A percentile compares a stretch with the other conserved stretches of the same genome.
Evolutionary conservation across 1,140 invertebrate species (phyloP).

Genomic region (Mercenaria mercenaria): DNA sequence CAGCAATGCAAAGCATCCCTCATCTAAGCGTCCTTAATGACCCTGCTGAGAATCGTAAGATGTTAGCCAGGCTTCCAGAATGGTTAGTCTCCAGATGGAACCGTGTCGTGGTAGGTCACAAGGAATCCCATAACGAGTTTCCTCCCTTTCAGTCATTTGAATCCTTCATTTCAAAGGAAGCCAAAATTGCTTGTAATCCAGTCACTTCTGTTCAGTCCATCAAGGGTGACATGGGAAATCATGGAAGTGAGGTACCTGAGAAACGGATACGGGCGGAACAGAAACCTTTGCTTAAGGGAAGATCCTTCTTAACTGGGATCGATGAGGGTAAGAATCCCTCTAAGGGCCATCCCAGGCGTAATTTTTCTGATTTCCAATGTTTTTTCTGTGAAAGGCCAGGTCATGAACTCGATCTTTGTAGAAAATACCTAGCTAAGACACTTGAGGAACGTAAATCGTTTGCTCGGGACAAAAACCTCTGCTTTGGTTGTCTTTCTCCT

Average conservation of each 20-base stretch:
- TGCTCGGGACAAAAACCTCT: background rate
- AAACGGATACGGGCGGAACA: slow-evolving; percentile 43
- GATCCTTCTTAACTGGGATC: slow-evolving; percentile 46
- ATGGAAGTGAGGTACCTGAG: slow-evolving; percentile 52
- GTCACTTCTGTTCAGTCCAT: slow-evolving; percentile 32
- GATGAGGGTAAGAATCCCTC: background rate
- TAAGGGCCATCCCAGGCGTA: background rate
- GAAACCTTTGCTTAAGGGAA: slow-evolving; percentile 55
- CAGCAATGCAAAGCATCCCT: background rate
- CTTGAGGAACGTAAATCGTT: background rate
- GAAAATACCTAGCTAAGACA: background rate
- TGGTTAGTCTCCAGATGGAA: slow-evolving; percentile 28
- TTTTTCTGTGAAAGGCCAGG: background rate
- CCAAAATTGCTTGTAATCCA: slow-evolving; percentile 34
- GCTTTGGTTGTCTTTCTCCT: background rate
- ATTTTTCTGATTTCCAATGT: background rate
- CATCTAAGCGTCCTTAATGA: slow-evolving; percentile 18
- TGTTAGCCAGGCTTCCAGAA: slow-evolving; percentile 34
- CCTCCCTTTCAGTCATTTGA: background rate
- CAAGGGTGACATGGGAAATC: slow-evolving; percentile 42
- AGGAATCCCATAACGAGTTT: background rate
- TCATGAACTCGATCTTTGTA: background rate
- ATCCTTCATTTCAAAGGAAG: slow-evolving; percentile 6
- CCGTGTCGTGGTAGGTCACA: background rate
- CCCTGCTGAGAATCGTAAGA: slow-evolving; percentile 13